phyloP scores from a whole-genome alignment of 2,797 vertebrate species.

The Poeciliopsis infans region DNA sequence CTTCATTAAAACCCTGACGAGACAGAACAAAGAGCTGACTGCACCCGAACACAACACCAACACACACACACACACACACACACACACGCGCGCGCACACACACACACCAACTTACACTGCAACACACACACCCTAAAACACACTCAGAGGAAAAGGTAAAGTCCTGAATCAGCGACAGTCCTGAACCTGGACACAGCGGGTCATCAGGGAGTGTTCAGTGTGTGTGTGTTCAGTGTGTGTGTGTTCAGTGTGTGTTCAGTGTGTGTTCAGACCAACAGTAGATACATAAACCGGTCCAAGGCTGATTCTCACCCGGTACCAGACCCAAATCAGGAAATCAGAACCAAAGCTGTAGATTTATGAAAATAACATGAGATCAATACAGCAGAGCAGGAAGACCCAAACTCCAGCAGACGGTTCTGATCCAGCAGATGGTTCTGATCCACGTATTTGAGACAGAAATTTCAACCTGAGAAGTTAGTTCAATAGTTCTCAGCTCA shows the following conservation, averaged over 20 bases:
- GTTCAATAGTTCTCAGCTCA: not conserved
- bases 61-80: not conserved
- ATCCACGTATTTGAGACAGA: not conserved
- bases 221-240: too few species aligned
- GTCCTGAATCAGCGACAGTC: conserved; percentile 74
- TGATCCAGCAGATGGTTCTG: not conserved
- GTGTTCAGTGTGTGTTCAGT: too few species aligned
- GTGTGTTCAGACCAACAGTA: too few species aligned
- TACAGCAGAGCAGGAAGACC: not conserved
- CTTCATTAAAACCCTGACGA: conserved; percentile 72
- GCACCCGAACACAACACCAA: conserved; percentile 49
- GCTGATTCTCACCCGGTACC: too few species aligned
- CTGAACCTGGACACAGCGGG: conserved; percentile 48
- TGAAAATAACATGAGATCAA: not conserved
- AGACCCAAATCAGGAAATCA: not conserved
- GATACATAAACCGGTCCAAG: too few species aligned
- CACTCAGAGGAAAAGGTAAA: conserved; percentile 54
- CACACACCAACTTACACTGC: not conserved
- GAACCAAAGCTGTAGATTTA: not conserved
- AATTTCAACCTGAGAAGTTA: not conserved
- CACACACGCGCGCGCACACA: not conserved
- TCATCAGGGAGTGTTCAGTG: too few species aligned
- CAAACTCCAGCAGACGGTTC: not conserved
- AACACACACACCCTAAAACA: not conserved
- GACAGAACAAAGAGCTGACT: conserved; percentile 77